A percentile compares a stretch with the other conserved stretches of the same genome.
Conservation (phyloP, 2,113 vertebrate species). For the Martes martes region DNA sequence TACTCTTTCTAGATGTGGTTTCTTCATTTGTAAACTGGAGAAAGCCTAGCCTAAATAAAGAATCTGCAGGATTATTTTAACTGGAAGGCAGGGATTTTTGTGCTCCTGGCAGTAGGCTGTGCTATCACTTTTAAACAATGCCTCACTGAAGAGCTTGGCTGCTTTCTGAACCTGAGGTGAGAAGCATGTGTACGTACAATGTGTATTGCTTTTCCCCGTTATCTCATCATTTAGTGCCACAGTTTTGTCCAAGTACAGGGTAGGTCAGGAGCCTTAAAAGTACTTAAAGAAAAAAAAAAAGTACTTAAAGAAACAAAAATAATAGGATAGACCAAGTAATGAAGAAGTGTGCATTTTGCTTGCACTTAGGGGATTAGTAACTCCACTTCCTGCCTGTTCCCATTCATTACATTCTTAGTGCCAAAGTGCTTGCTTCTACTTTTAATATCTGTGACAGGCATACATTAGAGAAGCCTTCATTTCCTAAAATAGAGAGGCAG, state of each 20-base stretch:
- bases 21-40: conserved; percentile 15
- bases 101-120: not conserved
- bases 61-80: not conserved
- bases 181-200: not conserved
- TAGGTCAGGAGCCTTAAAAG: conserved; percentile 30
- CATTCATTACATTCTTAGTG: conserved; percentile 31
- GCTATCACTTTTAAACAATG: not conserved
- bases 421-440: not conserved
- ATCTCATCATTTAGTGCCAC: not conserved
- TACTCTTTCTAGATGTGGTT: not conserved
- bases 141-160: not conserved
- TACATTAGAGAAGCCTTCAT: conserved; percentile 36
- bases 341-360: not conserved
- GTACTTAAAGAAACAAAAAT: conserved; percentile 29
- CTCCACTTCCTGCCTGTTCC: conserved; percentile 3
- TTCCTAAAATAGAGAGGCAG: not conserved
- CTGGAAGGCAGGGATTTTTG: not conserved
- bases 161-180: conserved; percentile 8
- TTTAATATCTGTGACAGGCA: conserved; percentile 8
- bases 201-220: not conserved
- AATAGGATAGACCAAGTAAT: conserved; percentile 13
- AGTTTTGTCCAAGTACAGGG: conserved; percentile 25
- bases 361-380: conserved; percentile 46
- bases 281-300: not conserved
- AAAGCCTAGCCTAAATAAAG: not conserved